Evolutionary conservation across 2,888 invertebrate genomes (phyloP).

Genomic region (Electrophaes corylata): DNA sequence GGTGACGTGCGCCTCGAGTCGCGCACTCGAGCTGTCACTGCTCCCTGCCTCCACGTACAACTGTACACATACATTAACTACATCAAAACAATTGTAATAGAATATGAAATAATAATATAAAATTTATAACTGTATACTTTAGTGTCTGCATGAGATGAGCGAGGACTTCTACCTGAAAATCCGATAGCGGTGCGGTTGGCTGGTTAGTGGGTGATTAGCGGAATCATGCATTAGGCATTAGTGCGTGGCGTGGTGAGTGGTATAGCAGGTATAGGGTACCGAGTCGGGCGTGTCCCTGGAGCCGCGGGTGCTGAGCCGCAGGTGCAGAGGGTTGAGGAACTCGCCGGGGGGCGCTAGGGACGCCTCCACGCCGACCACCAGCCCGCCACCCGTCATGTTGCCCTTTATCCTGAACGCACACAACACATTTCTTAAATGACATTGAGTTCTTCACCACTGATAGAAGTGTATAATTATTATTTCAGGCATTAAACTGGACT

Average conservation of each 20-base stretch:
- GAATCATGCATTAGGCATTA: no score
- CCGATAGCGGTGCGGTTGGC: no score
- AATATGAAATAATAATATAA: no score
- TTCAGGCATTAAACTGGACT: no score
- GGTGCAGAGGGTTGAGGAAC: conserved; percentile 64
- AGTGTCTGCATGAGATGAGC: no score
- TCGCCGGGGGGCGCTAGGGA: conserved; percentile 59
- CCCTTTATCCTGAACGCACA: conserved; percentile 56
- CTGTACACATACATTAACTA: conserved; percentile 43
- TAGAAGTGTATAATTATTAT: no score
- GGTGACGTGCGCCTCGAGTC: conserved; percentile 51
- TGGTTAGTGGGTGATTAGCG: no score
- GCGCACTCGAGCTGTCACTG: conserved; percentile 42
- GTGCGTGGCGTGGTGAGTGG: neutral
- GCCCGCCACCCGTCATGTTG: conserved; percentile 64
- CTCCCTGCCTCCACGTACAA: conserved; percentile 60
- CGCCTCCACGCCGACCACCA: conserved; percentile 74
- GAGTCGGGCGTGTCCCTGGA: conserved; percentile 57
- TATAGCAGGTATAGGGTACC: conserved; percentile 42
- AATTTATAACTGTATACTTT: no score
- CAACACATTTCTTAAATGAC: no score
- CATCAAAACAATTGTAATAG: no score
- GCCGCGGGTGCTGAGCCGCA: conserved; percentile 65
- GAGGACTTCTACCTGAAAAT: no score
- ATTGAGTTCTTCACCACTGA: no score